phyloP scores from a whole-genome alignment of 2,113 vertebrate species.

The Crotophaga sulcirostris region DNA sequence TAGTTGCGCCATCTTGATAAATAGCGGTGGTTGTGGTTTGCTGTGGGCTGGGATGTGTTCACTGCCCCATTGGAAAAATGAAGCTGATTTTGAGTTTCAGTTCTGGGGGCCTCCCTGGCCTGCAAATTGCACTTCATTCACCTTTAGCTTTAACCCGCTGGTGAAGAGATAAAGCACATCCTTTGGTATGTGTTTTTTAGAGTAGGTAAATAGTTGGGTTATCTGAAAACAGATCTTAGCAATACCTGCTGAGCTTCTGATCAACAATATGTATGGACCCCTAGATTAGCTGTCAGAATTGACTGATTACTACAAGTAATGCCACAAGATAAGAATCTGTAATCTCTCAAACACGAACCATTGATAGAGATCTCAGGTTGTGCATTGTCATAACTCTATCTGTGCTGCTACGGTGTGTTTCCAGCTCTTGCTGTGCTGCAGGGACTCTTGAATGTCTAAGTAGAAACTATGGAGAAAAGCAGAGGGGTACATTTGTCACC shows the following conservation, averaged over 20 bases:
- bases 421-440: not conserved
- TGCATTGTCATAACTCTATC: conserved; percentile 10
- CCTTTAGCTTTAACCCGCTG: not conserved
- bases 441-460: not conserved
- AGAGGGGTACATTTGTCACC: not conserved
- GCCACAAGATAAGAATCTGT: conserved; percentile 45
- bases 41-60: not conserved
- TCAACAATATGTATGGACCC: conserved; percentile 32
- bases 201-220: conserved; percentile 64
- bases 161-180: conserved; percentile 55
- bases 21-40: not conserved
- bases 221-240: conserved; percentile 64
- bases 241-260: conserved; percentile 61
- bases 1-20: not conserved
- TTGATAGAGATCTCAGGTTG: conserved; percentile 12
- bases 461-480: not conserved
- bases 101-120: not conserved
- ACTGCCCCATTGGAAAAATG: not conserved
- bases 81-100: not conserved
- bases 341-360: conserved; percentile 26
- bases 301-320: conserved; percentile 53
- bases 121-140: not conserved
- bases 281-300: conserved; percentile 64
- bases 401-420: not conserved
- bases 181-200: conserved; percentile 65